phyloP scores from a whole-genome alignment of 2,888 invertebrate species.

The Sceliomorpha sp. region DNA sequence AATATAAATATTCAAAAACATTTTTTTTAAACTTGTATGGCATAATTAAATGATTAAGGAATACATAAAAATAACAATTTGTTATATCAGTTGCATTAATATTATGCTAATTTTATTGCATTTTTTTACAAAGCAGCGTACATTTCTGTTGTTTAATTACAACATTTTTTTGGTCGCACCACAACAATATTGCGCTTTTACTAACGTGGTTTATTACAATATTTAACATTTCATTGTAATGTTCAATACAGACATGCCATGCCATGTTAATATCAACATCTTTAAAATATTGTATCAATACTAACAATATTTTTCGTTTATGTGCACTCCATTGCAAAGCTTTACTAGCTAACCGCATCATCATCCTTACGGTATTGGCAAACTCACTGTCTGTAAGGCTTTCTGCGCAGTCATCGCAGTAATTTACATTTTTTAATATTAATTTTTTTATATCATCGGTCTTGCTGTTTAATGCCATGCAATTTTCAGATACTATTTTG shows the following conservation, averaged over 20 bases:
- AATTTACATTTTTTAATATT: slow-evolving; percentile 6
- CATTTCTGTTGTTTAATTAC: too few relatives aligned
- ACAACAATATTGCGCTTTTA: too few relatives aligned
- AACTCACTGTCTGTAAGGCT: slow-evolving; percentile 9
- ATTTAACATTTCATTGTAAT: too few relatives aligned
- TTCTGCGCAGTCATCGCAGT: slow-evolving; percentile 9
- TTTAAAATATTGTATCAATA: background rate
- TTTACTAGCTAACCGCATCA: slow-evolving; percentile 6
- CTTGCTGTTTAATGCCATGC: background rate
- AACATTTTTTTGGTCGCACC: too few relatives aligned
- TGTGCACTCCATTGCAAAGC: background rate
- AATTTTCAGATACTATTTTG: background rate
- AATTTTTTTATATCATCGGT: background rate
- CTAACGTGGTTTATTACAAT: too few relatives aligned
- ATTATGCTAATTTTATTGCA: too few relatives aligned
- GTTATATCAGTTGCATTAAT: too few relatives aligned
- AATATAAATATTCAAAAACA: too few relatives aligned
- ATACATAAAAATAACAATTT: too few relatives aligned
- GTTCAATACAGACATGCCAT: background rate
- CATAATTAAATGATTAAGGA: too few relatives aligned
- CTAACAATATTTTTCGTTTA: background rate
- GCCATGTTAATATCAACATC: background rate
- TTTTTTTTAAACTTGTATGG: too few relatives aligned
- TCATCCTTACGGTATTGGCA: background rate
- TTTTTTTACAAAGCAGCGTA: too few relatives aligned